phyloP scores from a whole-genome alignment of 1,140 invertebrate species.

The Drosophila fuyamai region DNA sequence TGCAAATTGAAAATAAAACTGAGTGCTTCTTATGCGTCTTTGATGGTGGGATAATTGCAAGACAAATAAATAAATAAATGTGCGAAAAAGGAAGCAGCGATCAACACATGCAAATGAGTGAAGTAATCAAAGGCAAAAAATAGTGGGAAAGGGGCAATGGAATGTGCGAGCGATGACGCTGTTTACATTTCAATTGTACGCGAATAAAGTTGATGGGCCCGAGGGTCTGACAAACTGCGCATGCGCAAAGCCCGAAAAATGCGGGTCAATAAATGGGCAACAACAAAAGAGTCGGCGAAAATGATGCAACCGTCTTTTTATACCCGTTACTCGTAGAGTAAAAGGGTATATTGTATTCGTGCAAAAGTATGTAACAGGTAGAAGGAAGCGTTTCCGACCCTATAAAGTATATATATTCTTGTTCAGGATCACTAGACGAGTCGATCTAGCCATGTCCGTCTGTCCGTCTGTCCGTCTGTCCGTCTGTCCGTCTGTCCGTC shows the following conservation, averaged over 20 bases:
- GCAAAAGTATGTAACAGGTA: no score
- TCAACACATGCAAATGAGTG: constrained; percentile 46
- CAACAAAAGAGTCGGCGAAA: constrained; percentile 25
- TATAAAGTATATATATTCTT: no score
- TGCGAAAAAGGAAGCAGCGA: constrained; percentile 42
- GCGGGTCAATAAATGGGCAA: constrained; percentile 76
- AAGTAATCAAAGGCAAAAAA: constrained; percentile 18
- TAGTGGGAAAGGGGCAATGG: constrained; percentile 12
- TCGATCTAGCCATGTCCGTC: no score
- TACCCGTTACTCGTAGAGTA: no score
- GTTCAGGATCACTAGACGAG: no score
- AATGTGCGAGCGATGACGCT: constrained; percentile 40
- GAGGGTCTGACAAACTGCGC: constrained; percentile 59
- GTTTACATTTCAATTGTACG: constrained; percentile 77
- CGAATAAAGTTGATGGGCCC: constrained; percentile 59
- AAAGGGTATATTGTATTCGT: no score
- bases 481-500: no score
- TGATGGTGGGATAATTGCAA: constrained; percentile 55
- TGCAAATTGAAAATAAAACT: constrained; percentile 34
- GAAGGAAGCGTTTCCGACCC: no score
- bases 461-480: no score
- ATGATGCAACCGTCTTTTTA: constrained; percentile 68
- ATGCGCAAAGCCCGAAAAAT: constrained; percentile 56
- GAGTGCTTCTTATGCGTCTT: constrained; percentile 49
- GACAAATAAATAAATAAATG: constrained; percentile 58